These are phyloP conservation scores for Steatocranus sp. DNA, from an alignment of 2,797 vertebrate species.

Conservation along the genomic window DNA sequence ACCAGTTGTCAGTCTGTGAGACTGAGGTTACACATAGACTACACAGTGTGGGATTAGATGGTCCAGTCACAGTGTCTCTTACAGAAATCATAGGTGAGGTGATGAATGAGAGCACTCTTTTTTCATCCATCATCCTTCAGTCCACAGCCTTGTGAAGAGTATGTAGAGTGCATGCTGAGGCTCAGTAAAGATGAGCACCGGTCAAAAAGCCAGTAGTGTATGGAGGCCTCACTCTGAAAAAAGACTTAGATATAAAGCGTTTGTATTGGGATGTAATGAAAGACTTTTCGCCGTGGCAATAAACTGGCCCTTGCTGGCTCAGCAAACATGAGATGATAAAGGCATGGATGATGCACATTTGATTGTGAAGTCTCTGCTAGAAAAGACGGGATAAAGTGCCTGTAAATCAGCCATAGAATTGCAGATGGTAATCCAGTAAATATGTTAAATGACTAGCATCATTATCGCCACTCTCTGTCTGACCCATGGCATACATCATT, in stretches of 20 bases:
- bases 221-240: constrained; percentile 6
- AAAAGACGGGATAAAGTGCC: constrained; percentile 75
- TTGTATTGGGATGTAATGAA: constrained; percentile 22
- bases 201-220: constrained; percentile 8
- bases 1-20: neutral
- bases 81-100: neutral
- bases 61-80: neutral
- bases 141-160: neutral
- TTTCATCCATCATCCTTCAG: neutral
- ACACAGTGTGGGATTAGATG: neutral
- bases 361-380: constrained; percentile 73
- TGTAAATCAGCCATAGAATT: constrained; percentile 90
- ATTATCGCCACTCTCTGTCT: constrained; percentile 79
- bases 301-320: constrained; percentile 56
- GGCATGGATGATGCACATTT: constrained; percentile 62
- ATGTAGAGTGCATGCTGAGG: neutral
- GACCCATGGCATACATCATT: constrained; percentile 84
- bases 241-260: constrained; percentile 15
- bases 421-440: constrained; percentile 85
- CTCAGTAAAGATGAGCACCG: neutral
- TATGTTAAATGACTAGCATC: constrained; percentile 86
- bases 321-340: constrained; percentile 62
- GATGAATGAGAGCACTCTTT: neutral
- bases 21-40: neutral
- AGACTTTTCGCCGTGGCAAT: constrained; percentile 19